Evolutionary conservation across 2,797 vertebrate species (phyloP).

Genomic region (Masticophis lateralis): DNA sequence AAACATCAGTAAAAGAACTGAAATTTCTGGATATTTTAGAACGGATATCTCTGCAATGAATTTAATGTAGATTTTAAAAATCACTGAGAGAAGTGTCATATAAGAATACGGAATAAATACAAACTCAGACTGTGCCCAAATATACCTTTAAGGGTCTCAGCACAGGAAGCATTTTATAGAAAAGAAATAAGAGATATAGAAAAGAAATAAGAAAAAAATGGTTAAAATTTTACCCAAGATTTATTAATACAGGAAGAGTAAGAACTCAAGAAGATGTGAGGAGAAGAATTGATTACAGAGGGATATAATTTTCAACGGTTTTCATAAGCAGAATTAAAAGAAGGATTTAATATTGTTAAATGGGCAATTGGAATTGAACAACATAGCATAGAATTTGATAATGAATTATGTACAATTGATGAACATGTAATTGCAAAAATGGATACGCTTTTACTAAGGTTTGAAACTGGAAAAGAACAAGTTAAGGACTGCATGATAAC

Average conservation of each 20-base stretch:
- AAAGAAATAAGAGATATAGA: too few species aligned
- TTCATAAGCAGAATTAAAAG: neutral
- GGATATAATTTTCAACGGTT: neutral
- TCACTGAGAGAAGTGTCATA: neutral
- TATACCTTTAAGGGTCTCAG: too few species aligned
- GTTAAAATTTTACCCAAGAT: too few species aligned
- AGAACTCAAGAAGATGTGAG: too few species aligned
- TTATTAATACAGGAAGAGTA: too few species aligned
- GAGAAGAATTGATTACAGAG: neutral
- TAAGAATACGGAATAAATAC: neutral
- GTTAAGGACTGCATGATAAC: neutral
- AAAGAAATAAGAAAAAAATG: too few species aligned
- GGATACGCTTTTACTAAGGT: neutral
- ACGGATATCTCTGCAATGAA: neutral
- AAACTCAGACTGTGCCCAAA: neutral
- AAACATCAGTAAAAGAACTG: too few species aligned
- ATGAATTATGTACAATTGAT: neutral
- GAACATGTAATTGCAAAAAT: neutral
- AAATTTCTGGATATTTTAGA: too few species aligned
- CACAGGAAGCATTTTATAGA: too few species aligned
- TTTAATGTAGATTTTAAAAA: neutral
- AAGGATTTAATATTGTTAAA: neutral
- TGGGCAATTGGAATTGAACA: neutral
- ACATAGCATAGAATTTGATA: neutral
- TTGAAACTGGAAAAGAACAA: neutral